Base-by-base conservation (phyloP, 2,888 invertebrate genomes). In the Cephalotes varians region DNA sequence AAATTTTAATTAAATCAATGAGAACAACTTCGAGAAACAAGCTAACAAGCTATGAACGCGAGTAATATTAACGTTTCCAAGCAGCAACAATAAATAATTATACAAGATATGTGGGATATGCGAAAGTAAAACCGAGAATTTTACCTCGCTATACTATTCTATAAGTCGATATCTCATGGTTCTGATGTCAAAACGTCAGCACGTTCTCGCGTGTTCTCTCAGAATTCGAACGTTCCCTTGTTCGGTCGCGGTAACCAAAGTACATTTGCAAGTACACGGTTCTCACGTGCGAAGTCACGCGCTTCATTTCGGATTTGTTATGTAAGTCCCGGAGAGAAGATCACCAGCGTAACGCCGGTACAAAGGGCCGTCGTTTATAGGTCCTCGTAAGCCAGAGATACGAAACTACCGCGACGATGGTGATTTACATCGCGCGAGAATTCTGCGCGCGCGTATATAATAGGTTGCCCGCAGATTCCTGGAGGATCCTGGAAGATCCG, bases 351-450 rank as follows among this genome's bases (percentile, higher is more conserved):
- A 60, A 56, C 73, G 72, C 15, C 34, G 9, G 49, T 65, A 51
- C 71, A 58, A 47, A 37, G 25, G 37, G 25, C 47, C 9, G 7
- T 18, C 40, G 87, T 89, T 92, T 91, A 91, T 90, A 90, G 88
- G 86, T 90, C 85, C 91, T 91, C 89, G 90, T 91, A 91, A 91
- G 88, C 85, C 80, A 34, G 86, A 86, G 90, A 90, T 90, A 90
- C 91, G 88, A 89, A 90, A 89, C 87, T 87, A 86, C 84, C 90
- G 73, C 87, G 85, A 83, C 34, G 28, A 49, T 12, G 31, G 64
- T 93, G 92, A 93, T 92, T 92, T 90, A 91, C 90, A 90, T 88
- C n/a, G 83, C 85, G 67, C 51, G 65, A 91, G 90, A 92, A 93
- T 92, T 40, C 47, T n/a, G 31, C 47, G 67, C 64, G 18, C 51